Conservation (phyloP, 2,113 vertebrate species). For the Scalopus aquaticus region DNA sequence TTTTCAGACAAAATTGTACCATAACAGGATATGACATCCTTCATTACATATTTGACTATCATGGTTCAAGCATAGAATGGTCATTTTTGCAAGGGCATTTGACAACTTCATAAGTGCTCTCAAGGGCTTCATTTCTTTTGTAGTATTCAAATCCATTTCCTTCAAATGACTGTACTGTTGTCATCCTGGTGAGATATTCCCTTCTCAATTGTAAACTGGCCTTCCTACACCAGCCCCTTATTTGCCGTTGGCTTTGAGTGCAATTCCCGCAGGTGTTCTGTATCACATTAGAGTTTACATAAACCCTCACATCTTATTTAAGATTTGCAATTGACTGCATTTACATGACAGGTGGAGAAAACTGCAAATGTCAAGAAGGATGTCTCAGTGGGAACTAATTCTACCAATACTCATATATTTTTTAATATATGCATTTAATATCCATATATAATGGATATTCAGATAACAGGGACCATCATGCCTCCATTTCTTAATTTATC, state of each 20-base stretch:
- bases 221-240: background rate
- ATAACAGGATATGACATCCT: background rate
- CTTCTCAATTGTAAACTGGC: background rate
- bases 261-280: background rate
- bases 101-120: background rate
- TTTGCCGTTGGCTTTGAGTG: background rate
- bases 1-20: slow-evolving; percentile 19
- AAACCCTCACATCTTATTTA: background rate
- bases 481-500: background rate
- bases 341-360: background rate
- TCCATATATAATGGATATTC: background rate
- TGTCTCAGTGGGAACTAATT: background rate
- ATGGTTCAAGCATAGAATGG: background rate
- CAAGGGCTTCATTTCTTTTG: background rate
- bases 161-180: accelerated
- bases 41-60: background rate
- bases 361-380: background rate
- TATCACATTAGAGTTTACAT: background rate
- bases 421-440: background rate
- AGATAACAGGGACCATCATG: background rate
- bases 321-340: background rate
- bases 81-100: background rate
- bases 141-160: background rate
- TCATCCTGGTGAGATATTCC: background rate
- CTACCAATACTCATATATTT: background rate